phyloP scores from a whole-genome alignment of 1,140 invertebrate species.

The Drosophila kanapiae region DNA sequence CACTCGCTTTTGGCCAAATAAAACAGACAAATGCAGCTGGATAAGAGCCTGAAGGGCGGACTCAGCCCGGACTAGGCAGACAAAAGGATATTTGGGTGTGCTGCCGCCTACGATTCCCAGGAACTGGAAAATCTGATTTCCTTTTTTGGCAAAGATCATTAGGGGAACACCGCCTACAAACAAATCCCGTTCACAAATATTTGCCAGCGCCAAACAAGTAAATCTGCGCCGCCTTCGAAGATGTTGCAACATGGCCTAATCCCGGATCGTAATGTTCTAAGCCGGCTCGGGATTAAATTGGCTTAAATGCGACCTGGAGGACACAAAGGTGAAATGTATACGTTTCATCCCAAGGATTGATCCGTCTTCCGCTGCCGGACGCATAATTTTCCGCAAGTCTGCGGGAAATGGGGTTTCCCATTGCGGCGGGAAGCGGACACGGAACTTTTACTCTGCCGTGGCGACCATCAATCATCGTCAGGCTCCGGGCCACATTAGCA shows the following conservation, averaged over 20 bases:
- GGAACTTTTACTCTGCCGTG: slow-evolving; percentile 45
- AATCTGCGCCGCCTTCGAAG: slow-evolving; percentile 52
- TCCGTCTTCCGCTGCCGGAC: slow-evolving; percentile 55
- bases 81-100: slow-evolving; percentile 38
- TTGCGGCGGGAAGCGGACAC: slow-evolving; percentile 43
- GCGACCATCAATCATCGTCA: slow-evolving; percentile 76
- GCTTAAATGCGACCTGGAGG: slow-evolving; percentile 49
- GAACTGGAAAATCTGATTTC: slow-evolving; percentile 41
- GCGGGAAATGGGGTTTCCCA: slow-evolving; percentile 20
- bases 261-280: slow-evolving; percentile 64
- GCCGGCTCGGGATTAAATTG: slow-evolving; percentile 71
- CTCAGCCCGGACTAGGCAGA: neutral
- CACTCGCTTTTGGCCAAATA: neutral
- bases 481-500: slow-evolving; percentile 71
- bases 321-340: slow-evolving; percentile 62
- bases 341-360: slow-evolving; percentile 52
- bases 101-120: slow-evolving; percentile 28
- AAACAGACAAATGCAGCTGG: slow-evolving; percentile 12
- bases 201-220: slow-evolving; percentile 54
- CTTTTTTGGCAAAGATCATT: slow-evolving; percentile 58
- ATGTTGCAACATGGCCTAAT: slow-evolving; percentile 77
- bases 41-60: slow-evolving; percentile 7
- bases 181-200: slow-evolving; percentile 64
- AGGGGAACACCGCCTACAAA: slow-evolving; percentile 43
- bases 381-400: slow-evolving; percentile 72